phyloP scores from a whole-genome alignment of 2,113 vertebrate species.

The Nannobrachium achirus region DNA sequence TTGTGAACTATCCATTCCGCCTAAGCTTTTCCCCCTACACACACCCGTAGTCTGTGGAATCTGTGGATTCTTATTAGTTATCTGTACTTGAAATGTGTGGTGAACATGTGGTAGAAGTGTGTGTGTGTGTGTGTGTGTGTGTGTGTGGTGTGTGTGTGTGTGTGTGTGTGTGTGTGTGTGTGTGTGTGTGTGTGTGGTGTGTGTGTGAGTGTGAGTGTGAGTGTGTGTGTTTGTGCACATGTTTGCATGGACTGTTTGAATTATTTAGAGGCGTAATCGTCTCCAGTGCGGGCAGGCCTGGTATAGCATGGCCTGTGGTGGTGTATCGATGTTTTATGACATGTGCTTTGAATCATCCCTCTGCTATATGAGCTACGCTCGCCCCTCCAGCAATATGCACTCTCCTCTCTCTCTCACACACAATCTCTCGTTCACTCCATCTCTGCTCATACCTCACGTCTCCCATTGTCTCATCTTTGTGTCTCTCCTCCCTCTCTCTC shows the following conservation, averaged over 20 bases:
- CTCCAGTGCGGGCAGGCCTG: conserved; percentile 46
- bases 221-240: conserved; percentile 15
- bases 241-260: conserved; percentile 27
- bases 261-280: conserved; percentile 64
- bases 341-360: conserved; percentile 60
- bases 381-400: conserved; percentile 28
- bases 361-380: conserved; percentile 27
- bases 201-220: background rate
- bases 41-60: too few species aligned
- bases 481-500: background rate
- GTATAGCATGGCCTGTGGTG: conserved; percentile 34
- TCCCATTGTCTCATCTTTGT: conserved; percentile 7
- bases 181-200: background rate
- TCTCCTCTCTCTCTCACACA: conserved; percentile 13
- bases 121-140: conserved; percentile 13
- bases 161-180: conserved; percentile 5
- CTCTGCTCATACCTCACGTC: background rate
- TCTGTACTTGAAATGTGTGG: background rate
- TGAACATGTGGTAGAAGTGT: background rate
- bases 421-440: background rate
- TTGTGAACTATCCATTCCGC: too few species aligned
- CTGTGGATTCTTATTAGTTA: too few species aligned
- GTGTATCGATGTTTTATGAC: conserved; percentile 69
- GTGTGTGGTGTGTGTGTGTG: background rate
- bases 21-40: too few species aligned